These are phyloP conservation scores for Glyptemys insculpta DNA, from an alignment of 2,797 vertebrate genomes.

Conservation along the genomic window DNA sequence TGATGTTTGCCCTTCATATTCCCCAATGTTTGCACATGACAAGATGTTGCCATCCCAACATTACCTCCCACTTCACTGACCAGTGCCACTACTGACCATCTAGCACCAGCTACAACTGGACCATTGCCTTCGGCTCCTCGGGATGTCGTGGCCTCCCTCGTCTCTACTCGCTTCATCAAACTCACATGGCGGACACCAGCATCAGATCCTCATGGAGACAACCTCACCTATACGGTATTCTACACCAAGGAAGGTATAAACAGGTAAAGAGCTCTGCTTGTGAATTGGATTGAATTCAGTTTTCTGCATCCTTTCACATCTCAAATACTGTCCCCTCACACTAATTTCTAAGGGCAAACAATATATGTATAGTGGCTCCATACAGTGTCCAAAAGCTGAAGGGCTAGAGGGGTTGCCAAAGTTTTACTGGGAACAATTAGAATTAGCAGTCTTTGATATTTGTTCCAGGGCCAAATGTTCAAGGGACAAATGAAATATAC, in stretches of 20 bases:
- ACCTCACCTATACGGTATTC: constrained; percentile 96
- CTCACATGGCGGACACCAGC: constrained; percentile 95
- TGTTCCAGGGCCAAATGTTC: not conserved
- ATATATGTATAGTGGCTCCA: not conserved
- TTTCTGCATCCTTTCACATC: not conserved
- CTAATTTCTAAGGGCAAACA: not conserved
- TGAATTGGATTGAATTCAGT: not conserved
- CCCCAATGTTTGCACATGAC: constrained; percentile 87
- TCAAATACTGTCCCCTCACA: rapidly evolving
- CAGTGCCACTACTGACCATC: constrained; percentile 99
- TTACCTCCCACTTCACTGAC: constrained; percentile 98
- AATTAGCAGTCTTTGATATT: not conserved
- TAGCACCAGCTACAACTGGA: constrained; percentile 93
- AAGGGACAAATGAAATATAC: not conserved
- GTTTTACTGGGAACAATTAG: not conserved
- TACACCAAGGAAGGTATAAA: constrained; percentile 93
- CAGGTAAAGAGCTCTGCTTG: constrained; percentile 81
- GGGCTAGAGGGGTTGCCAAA: rapidly evolving
- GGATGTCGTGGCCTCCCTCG: constrained; percentile 96
- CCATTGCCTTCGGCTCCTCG: constrained; percentile 93
- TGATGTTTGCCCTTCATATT: constrained; percentile 85
- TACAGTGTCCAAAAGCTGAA: not conserved
- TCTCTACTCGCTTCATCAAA: constrained; percentile 99
- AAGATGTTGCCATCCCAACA: constrained; percentile 97
- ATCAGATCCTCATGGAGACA: constrained; percentile 93